Conservation (phyloP, 2,888 invertebrate species). For the Acanthosepion lycidas region DNA sequence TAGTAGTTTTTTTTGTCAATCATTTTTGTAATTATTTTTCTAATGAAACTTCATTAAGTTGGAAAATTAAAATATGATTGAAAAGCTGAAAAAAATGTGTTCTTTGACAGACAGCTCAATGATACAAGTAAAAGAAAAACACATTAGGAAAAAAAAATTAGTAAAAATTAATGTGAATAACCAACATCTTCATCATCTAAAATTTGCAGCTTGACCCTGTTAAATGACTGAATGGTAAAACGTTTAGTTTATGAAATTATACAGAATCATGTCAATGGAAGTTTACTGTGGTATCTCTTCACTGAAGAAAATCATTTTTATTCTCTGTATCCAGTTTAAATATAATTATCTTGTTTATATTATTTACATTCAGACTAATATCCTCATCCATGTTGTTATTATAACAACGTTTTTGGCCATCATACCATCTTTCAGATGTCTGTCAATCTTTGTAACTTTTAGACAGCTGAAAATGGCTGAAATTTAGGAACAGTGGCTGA, state of each 20-base stretch:
- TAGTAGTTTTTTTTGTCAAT: not conserved
- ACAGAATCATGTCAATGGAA: not conserved
- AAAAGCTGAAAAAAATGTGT: not conserved
- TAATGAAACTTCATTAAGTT: not conserved
- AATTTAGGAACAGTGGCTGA: too few species aligned
- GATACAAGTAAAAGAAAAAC: not conserved
- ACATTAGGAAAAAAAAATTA: not conserved
- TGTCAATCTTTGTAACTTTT: too few species aligned
- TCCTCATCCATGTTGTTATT: too few species aligned
- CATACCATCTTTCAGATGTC: too few species aligned
- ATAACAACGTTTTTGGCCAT: too few species aligned
- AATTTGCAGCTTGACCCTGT: not conserved
- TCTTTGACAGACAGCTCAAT: not conserved
- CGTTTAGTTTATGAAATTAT: not conserved
- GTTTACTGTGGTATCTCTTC: too few species aligned
- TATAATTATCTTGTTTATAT: too few species aligned
- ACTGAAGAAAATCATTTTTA: too few species aligned
- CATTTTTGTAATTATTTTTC: not conserved
- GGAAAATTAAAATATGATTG: not conserved
- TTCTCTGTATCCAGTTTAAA: too few species aligned
- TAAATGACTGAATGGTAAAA: not conserved
- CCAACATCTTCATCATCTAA: not conserved
- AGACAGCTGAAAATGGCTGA: too few species aligned
- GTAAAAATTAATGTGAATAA: not conserved
- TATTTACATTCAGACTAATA: too few species aligned